Base-by-base conservation (phyloP, 2,888 invertebrate genomes). In the Oxyteleia sp. region DNA sequence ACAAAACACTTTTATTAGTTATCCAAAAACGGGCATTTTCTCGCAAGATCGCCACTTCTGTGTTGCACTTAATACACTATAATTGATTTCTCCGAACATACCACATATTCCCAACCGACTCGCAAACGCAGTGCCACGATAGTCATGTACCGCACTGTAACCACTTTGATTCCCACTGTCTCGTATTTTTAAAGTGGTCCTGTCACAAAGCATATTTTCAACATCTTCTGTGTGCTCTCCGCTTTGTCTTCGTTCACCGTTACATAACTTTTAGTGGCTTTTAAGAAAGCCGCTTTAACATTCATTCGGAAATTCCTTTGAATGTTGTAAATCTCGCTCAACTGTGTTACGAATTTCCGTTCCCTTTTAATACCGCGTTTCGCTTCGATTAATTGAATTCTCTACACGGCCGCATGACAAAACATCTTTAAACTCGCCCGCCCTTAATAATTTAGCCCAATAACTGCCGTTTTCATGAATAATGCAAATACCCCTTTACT, bases 131-230 rank as follows among this genome's bases (percentile, higher is more conserved):
- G 41, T 55, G 55, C 10, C 32, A 45, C 15, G 29, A 69, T 55
- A 16, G 43, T 55, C 55, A 13, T 45, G 16, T 11, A 15, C 10
- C 18, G 29, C 5, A n/a, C 4, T 43, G 55, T 55, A 43, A 55
- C 45, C 45, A 41, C 43, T 63, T 72, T 71, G 23, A 47, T 53
- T 57, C 29, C 26, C 15, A 16, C 20, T 74, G 61, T 53, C 51
- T 74, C 43, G 29, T 41, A 53, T 16, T 20, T 64, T 53, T 45
- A 55, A 55, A 74, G 53, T 35, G 32, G 26, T 32, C 32, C 20
- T 23, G 43, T 20, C 74, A 63, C 63, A 74, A 74, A 74, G 74
- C 61, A 63, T 74, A 53, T 53, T 63, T 43, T 20, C 20, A 74
- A 51, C 74, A 26, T 74, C 53, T 61, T 43, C 35, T 32, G 16